Evolutionary conservation across 2,113 vertebrate species (phyloP), one percentile per base, ranked within the genome.

Genomic region (Scalopus aquaticus): DNA sequence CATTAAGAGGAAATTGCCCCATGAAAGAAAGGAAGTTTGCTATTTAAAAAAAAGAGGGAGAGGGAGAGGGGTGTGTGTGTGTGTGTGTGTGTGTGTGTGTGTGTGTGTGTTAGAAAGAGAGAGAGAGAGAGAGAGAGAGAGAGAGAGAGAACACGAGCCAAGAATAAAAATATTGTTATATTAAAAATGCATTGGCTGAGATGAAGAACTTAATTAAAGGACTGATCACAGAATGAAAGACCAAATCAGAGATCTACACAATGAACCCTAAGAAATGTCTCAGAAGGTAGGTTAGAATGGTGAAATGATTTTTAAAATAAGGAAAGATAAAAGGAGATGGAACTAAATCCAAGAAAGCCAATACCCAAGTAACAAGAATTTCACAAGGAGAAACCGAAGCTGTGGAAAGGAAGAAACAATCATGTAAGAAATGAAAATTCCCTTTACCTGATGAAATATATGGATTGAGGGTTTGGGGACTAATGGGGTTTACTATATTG

Each of bases 271-370:
- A 13, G 32, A 81, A 72, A 39, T 67, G 37, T 54, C 74, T 91
- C 90, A 60, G 82, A 77, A 89, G 67, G 28, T 6, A 73, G 54
- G 72, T 35, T 77, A 49, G 82, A 94, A 91, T 77, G 73, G 80
- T 83, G 72, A 58, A 39, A 22, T 58, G 39, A 69, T 51, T 39
- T 64, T 93, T 91, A 30, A 88, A 79, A 76, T 5, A 12, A 58
- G 28, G 19, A 80, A 83, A 77, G 12, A 60, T 69, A 35, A 79
- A 81, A 74, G 19, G 74, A 56, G 35, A n/a, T 15, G 26, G 86
- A 79, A 28, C 35, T 51, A 17, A 64, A 72, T 87, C 39, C 8
- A 30, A 80, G 94, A 84, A 92, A 87, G 19, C 46, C 37, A 65
- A 54, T 58, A 62, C 16, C 13, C 77, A 87, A n/a, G 64, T 83